Percentiles rank a stretch among this genome's conserved stretches.
Conservation (phyloP, 2,113 vertebrate genomes). For the Triplophysa dalaica region DNA sequence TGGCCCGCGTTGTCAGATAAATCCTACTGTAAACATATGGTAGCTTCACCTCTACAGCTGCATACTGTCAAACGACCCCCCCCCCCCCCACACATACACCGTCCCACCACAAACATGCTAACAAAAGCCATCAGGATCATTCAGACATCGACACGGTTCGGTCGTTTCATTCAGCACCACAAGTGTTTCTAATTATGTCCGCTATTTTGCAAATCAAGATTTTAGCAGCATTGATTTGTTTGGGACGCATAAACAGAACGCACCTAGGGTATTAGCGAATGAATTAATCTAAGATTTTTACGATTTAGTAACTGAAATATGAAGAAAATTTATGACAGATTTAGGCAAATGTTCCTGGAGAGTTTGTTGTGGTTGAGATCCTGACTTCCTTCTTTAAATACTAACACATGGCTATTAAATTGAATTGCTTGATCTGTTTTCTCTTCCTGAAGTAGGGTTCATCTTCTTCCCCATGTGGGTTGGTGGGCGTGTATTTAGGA, state of each 20-base stretch:
- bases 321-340: not conserved
- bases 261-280: not conserved
- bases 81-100: not conserved
- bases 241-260: not conserved
- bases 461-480: slow-evolving; percentile 37
- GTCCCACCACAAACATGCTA: slow-evolving; percentile 10
- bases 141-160: not conserved
- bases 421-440: slow-evolving; percentile 19
- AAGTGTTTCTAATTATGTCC: not conserved
- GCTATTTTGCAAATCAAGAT: not conserved
- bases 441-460: not conserved
- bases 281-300: not conserved
- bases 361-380: slow-evolving; percentile 20
- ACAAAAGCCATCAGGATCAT: slow-evolving; percentile 25
- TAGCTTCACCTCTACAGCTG: slow-evolving; percentile 12
- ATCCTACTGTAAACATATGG: slow-evolving; percentile 25
- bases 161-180: slow-evolving; percentile 26
- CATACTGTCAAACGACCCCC: not conserved
- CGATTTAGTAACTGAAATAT: not conserved
- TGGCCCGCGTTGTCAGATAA: slow-evolving; percentile 20
- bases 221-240: not conserved
- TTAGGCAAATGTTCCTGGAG: not conserved
- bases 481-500: slow-evolving; percentile 10
- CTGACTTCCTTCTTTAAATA: slow-evolving; percentile 19
- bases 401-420: slow-evolving; percentile 31